phyloP scores from a whole-genome alignment of 2,113 vertebrate genomes.

The Perca fluviatilis region DNA sequence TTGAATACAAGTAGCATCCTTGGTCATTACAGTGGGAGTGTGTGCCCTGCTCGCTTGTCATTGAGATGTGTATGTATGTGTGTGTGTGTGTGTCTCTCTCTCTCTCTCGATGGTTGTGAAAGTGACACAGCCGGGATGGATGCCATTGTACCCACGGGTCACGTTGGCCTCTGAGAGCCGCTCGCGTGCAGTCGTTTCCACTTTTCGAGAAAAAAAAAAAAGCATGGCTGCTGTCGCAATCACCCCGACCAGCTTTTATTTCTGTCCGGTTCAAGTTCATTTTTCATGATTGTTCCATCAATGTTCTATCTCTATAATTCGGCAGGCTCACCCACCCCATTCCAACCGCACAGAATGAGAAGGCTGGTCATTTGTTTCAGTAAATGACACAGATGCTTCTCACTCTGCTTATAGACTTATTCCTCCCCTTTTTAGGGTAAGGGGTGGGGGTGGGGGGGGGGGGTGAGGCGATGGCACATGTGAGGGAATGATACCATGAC shows the following conservation, averaged over 20 bases:
- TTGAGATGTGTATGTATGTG: constrained; percentile 64
- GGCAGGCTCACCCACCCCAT: constrained; percentile 72
- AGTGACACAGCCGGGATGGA: constrained; percentile 69
- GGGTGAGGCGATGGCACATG: constrained; percentile 69
- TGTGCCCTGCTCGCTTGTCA: constrained; percentile 77
- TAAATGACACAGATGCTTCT: constrained; percentile 88
- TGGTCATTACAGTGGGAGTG: constrained; percentile 74
- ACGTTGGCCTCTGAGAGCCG: constrained; percentile 64
- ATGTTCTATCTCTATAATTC: constrained; percentile 76
- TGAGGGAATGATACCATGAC: constrained; percentile 83
- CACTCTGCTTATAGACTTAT: constrained; percentile 79
- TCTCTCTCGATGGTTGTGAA: constrained; percentile 54
- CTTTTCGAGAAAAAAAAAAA: constrained; percentile 36
- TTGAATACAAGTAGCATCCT: constrained; percentile 81
- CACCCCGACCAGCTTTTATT: constrained; percentile 69
- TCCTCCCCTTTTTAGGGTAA: constrained; percentile 68
- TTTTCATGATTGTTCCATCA: constrained; percentile 82
- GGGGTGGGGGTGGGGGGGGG: constrained; percentile 47
- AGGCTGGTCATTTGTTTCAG: constrained; percentile 80
- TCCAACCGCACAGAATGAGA: constrained; percentile 74
- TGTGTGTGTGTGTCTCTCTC: constrained; percentile 24
- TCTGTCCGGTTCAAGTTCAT: constrained; percentile 77
- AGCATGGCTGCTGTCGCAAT: constrained; percentile 62
- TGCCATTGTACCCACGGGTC: constrained; percentile 71
- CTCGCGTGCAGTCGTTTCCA: constrained; percentile 43